A percentile compares a stretch with the other conserved stretches of the same genome.
phyloP scores from a whole-genome alignment of 2,797 vertebrate genomes.

The Rhinichthys osculus region DNA sequence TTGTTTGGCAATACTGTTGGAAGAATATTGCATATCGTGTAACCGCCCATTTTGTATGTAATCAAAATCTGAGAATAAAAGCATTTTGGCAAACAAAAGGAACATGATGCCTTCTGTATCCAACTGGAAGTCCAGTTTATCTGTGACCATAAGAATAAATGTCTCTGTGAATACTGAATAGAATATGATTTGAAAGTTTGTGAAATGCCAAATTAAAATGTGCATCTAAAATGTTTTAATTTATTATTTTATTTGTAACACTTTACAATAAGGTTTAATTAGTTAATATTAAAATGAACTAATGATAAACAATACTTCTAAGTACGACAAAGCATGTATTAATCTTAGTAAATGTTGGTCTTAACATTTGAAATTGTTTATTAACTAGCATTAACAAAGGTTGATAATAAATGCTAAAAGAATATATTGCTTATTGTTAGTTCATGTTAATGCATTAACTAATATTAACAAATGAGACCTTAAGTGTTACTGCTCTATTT shows the following conservation, averaged over 20 bases:
- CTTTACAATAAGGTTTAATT: neutral
- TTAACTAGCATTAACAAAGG: no score
- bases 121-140: neutral
- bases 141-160: neutral
- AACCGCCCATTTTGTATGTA: constrained; percentile 8
- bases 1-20: neutral
- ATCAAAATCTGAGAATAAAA: constrained; percentile 23
- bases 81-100: neutral
- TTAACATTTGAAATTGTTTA: no score
- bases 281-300: neutral
- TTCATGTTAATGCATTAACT: neutral
- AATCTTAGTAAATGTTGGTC: neutral
- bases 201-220: neutral
- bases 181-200: neutral
- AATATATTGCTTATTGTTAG: neutral
- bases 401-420: no score
- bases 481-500: no score
- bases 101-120: neutral
- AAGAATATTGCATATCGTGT: neutral
- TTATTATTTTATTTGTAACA: neutral
- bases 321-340: no score
- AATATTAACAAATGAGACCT: neutral
- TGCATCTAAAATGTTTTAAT: neutral
- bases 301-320: no score
- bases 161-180: neutral